phyloP scores from a whole-genome alignment of 2,797 vertebrate species.

The Rhinophrynus dorsalis region DNA sequence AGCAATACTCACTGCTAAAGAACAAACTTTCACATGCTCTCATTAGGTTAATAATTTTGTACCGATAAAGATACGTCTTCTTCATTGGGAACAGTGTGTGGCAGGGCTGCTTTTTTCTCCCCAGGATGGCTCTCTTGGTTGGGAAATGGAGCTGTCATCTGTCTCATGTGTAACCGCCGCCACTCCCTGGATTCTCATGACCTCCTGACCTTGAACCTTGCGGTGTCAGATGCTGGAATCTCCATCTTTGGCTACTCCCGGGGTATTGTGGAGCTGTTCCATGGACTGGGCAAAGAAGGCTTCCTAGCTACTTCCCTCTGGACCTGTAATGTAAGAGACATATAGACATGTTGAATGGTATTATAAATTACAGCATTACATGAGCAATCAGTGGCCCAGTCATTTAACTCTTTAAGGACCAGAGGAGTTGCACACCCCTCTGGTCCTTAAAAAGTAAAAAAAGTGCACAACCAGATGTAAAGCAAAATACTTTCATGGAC shows the following conservation, averaged over 20 bases:
- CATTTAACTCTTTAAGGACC: too few species aligned
- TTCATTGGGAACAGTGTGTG: background rate
- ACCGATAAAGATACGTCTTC: too few species aligned
- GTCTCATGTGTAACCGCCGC: slow-evolving; percentile 51
- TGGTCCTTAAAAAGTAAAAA: too few species aligned
- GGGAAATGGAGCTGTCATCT: slow-evolving; percentile 46
- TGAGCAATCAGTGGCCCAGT: too few species aligned
- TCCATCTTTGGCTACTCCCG: slow-evolving; percentile 51
- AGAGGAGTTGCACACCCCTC: too few species aligned
- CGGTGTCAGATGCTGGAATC: slow-evolving; percentile 31
- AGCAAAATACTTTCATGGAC: too few species aligned
- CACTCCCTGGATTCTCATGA: slow-evolving; percentile 46
- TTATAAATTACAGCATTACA: too few species aligned
- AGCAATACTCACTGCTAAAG: too few species aligned
- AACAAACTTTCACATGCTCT: too few species aligned
- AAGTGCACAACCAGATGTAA: too few species aligned
- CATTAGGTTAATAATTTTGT: too few species aligned
- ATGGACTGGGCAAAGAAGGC: slow-evolving; percentile 45
- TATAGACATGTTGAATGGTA: too few species aligned
- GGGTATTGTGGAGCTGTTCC: slow-evolving; percentile 42
- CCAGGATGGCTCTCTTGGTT: slow-evolving; percentile 55
- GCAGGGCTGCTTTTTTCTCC: background rate
- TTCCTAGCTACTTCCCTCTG: slow-evolving; percentile 46
- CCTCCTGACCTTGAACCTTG: slow-evolving; percentile 53
- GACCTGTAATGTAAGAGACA: slow-evolving; percentile 46